Conservation (phyloP, 2,797 vertebrate genomes). For the Prunella strophiata region DNA sequence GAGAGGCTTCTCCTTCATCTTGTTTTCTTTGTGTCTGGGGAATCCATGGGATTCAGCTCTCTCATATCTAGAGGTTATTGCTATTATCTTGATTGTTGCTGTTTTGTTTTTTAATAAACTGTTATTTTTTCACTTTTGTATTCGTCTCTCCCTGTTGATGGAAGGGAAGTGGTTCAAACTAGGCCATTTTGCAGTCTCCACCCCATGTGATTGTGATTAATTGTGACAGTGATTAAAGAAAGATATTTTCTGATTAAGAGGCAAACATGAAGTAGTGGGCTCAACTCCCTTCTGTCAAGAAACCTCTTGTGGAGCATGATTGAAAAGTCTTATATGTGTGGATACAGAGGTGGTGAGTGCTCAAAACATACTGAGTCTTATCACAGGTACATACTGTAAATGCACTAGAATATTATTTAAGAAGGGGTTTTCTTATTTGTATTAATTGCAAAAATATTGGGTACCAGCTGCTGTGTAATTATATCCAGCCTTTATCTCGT, state of each 20-base stretch:
- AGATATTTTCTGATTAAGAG: not conserved
- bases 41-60: fast-evolving
- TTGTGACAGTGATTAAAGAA: not conserved
- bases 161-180: not conserved
- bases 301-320: not conserved
- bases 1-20: not conserved
- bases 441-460: not conserved
- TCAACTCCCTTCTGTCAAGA: not conserved
- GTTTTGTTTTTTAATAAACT: not conserved
- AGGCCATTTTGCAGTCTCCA: not conserved
- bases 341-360: not conserved
- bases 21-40: not conserved
- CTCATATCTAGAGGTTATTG: not conserved
- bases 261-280: not conserved
- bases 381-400: not conserved
- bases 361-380: not conserved
- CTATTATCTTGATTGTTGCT: not conserved
- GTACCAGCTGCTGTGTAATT: not conserved
- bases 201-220: not conserved
- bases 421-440: not conserved
- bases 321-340: fast-evolving
- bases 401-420: not conserved
- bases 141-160: not conserved
- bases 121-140: fast-evolving
- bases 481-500: not conserved